Conservation (phyloP, 2,888 invertebrate genomes). For the Camponotus fellah region DNA sequence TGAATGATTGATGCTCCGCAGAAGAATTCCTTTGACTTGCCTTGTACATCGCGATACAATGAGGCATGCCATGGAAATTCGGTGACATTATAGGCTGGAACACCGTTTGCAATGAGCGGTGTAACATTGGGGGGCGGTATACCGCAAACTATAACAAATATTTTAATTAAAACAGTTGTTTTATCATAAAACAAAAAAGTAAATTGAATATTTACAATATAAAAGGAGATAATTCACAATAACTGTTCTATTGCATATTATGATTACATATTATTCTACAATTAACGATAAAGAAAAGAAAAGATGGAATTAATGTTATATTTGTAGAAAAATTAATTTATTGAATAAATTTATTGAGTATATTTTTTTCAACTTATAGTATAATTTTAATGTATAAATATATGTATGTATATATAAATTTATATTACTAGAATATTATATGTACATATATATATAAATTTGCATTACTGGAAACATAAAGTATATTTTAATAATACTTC, state of each 20-base stretch:
- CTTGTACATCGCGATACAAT: constrained; percentile 74
- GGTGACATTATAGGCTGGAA: constrained; percentile 68
- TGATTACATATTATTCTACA: neutral
- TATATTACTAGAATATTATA: too few relatives aligned
- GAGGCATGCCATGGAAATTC: constrained; percentile 85
- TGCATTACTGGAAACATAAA: constrained; percentile 27
- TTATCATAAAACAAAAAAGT: too few relatives aligned
- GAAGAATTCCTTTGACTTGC: constrained; percentile 76
- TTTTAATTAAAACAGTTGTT: constrained; percentile 9
- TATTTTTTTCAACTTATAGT: neutral
- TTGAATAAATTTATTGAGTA: constrained; percentile 47
- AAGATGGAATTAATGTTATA: neutral
- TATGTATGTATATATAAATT: too few relatives aligned
- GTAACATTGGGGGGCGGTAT: constrained; percentile 47
- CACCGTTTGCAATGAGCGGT: constrained; percentile 80
- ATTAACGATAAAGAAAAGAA: constrained; percentile 30
- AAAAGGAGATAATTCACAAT: constrained; percentile 59
- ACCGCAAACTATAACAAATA: constrained; percentile 83
- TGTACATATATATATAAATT: neutral
- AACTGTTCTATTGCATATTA: constrained; percentile 30
- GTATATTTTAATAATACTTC: constrained; percentile 35
- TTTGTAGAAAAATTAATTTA: neutral
- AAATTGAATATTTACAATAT: neutral
- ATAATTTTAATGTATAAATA: neutral
- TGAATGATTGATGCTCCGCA: constrained; percentile 85